Evolutionary conservation across 2,113 vertebrate species (phyloP), one percentile per base, ranked within the genome.

Genomic region (Romanogobio albipinnatus): DNA sequence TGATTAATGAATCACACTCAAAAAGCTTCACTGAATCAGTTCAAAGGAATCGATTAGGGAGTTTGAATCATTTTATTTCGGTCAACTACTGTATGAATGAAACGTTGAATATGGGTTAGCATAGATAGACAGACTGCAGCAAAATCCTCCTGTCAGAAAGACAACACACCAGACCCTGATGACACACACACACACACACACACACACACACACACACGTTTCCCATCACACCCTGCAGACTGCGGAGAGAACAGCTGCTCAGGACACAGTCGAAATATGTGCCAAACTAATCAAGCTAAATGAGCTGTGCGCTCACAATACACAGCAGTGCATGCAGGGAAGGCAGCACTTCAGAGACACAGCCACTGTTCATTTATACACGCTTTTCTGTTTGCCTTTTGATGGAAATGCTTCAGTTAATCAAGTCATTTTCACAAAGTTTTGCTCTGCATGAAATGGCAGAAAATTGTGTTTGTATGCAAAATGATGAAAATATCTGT

Each of bases 191-290:
- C 29, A 29, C 29, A 29, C 29, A 29, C 29, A 76, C 49, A 76
- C 79, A 47, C 56, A 29, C 29, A 29, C 29, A 29, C 29, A 76
- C 49, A 76, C 79, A 47, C 56, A 33, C 36, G 22, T 49, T 81
- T 49, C 17, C 33, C 43, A 81, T 66, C 59, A 26, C 61, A 47
- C 59, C 62, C 59, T 51, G 59, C 43, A 68, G 49, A 66, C 64
- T 64, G 62, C 58, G 29, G 26, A 64, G 76, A 61, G 17, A 56
- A 84, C 82, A 84, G 71, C 73, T 76, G 82, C 59, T 76, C 58
- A n/a, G 56, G 36, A 45, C 53, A 15, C 49, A 39, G 53, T 17
- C 4, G 10, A n/a, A 76, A 77, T 49, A 47, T 59, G 51, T 19
- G 70, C 53, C 76, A 24, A 78, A 78, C 56, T 43, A 39, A 43